A percentile compares a stretch with the other conserved stretches of the same genome.
Conservation (phyloP, 2,797 vertebrate genomes). For the Pteronotus mesoamericanus region DNA sequence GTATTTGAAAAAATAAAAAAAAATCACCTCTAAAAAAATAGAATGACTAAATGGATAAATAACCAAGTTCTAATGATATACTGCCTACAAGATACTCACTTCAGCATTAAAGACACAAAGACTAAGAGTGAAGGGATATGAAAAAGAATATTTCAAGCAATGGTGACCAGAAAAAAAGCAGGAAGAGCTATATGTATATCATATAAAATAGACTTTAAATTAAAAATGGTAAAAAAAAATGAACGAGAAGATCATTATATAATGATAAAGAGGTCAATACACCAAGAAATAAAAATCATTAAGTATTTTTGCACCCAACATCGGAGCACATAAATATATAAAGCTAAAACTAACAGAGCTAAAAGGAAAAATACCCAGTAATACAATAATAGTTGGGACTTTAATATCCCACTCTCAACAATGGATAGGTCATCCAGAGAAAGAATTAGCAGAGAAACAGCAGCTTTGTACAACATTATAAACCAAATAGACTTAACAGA, state of each 20-base stretch:
- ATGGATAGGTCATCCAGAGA: neutral
- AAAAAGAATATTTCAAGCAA: neutral
- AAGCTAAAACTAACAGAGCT: neutral
- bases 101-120: neutral
- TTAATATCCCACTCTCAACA: neutral
- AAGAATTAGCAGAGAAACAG: neutral
- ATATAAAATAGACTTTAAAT: neutral
- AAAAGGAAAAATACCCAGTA: neutral
- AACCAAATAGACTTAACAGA: neutral
- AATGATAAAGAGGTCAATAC: neutral
- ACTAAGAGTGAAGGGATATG: neutral
- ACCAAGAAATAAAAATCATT: neutral
- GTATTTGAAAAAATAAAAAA: no score
- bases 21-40: no score
- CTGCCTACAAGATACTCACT: neutral
- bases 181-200: neutral
- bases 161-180: neutral
- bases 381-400: neutral
- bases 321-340: neutral
- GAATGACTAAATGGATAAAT: neutral
- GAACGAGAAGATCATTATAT: neutral
- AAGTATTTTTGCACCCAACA: neutral
- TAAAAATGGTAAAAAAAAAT: neutral
- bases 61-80: neutral
- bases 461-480: neutral